Evolutionary conservation across 2,888 invertebrate genomes (phyloP), one percentile per base, ranked within the genome.

Genomic region (Mycalesis mineus): DNA sequence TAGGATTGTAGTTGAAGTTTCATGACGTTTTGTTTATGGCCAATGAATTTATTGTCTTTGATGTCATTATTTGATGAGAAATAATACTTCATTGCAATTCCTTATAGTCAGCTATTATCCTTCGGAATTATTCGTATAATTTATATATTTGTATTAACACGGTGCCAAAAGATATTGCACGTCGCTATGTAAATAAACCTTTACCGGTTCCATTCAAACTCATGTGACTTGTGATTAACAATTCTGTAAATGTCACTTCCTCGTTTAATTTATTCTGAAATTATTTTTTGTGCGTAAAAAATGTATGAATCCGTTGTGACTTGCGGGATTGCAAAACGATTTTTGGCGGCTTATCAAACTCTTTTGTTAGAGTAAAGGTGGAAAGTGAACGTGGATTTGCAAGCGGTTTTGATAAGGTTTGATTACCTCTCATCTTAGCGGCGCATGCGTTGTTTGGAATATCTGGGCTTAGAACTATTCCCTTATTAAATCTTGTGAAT

Each of bases 221-320:
- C 54, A 47, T 45, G 37, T 45, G 54, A 47, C 45, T n/a, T 11
- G 28, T n/a, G 28, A 22, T 44, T 22, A 28, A 44, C 22, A 9
- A 44, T 28, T 22, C 45, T 47, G 39, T 55, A 48, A 48, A 47
- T 40, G 40, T 29, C 47, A 13, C 47, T 55, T 55, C 47, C 56
- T 56, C 9, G 31, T 44, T 51, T 36, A n/a, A 36, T 36, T 11
- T 11, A 36, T 36, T 36, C 11, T 36, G 4, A 36, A 11, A 6
- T 9, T 33, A 33, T 33, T 33, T 33, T 33, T 1, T 33, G 33
- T 33, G 33, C 33, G 33, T 33, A 7, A 33, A 36, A 36, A 36
- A 36, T 36, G 36, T 36, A 36, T 36, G 1, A 36, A 1, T 11
- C 36, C 4, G 36, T 2, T 9, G 11, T 2, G 36, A 36, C 36